A percentile compares a stretch with the other conserved stretches of the same genome.
Evolutionary conservation across 2,888 invertebrate genomes (phyloP).

Genomic region (Prostheceraeus crozeri): DNA sequence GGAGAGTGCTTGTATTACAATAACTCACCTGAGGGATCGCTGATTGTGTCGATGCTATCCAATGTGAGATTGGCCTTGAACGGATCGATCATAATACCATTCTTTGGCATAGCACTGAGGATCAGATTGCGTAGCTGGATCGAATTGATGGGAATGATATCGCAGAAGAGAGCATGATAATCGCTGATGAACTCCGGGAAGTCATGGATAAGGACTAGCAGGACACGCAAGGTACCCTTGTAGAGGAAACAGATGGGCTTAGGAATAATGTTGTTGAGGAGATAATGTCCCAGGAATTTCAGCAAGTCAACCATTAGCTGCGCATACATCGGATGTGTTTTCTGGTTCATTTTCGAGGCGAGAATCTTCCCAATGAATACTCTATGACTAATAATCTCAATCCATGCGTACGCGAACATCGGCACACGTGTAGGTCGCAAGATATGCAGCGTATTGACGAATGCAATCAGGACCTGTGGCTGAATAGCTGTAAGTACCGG

Average conservation of each 20-base stretch:
- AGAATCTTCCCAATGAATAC: conserved; percentile 87
- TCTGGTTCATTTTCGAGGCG: conserved; percentile 44
- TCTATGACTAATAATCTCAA: conserved; percentile 91
- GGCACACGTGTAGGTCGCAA: conserved; percentile 84
- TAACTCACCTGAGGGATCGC: too few species aligned
- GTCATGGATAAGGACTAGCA: conserved; percentile 89
- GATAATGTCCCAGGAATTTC: conserved; percentile 89
- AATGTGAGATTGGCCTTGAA: too few species aligned
- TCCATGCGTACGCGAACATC: conserved; percentile 94
- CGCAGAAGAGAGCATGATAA: conserved; percentile 96
- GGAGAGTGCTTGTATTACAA: too few species aligned
- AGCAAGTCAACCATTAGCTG: conserved; percentile 89
- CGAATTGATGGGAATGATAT: conserved; percentile 97
- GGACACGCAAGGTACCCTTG: conserved; percentile 79
- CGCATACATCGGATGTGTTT: conserved; percentile 70
- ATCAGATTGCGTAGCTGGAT: conserved; percentile 96
- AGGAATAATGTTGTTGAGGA: conserved; percentile 89
- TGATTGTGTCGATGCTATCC: too few species aligned
- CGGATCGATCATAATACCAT: conserved; percentile 95
- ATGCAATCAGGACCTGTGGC: conserved; percentile 42
- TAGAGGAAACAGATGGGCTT: conserved; percentile 86
- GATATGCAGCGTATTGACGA: conserved; percentile 75
- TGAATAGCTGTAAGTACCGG: conserved; percentile 42
- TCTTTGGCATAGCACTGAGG: conserved; percentile 81
- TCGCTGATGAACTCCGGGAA: conserved; percentile 99